Evolutionary conservation across 2,888 invertebrate species (phyloP), one percentile per base, ranked within the genome.

Genomic region (Caenorhabditis panamensis): DNA sequence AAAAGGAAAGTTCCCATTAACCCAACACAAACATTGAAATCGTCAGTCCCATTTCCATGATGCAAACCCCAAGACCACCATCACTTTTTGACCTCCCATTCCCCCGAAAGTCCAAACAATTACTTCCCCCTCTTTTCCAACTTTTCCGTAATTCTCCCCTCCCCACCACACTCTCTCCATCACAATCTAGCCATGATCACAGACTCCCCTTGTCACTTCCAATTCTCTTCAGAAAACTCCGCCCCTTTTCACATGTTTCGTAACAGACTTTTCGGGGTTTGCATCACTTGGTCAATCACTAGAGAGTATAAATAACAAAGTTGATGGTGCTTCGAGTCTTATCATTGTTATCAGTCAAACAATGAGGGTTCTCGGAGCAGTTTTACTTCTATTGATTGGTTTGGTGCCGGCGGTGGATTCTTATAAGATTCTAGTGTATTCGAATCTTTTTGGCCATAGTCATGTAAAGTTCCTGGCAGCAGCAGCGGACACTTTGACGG

Each of bases 391-490:
- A 5, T 8, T 36, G 1, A 22, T 36, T 18, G 8, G 54, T 26
- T 8, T 64, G 18, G 49, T 44, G 4, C n/a, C 54, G 31, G 41
- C 36, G 0, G 61, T 61, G 18, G 61, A 59, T 51, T 41, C 69
- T 9, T 76, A 78, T 58, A 82, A 85, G 54, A 68, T 81, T 24
- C 73, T 84, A 1, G 53, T 85, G 68, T 85, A 82, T 66, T 61
- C 83, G 16, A 82, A 79, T 22, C 62, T 81, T n/a, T 83, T 86
- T 59, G 83, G 80, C 1, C 72, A 75, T n/a, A 81, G 81, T 54
- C 86, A 86, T 64, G 73, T 82, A 3, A 77, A 80, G 20, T 68
- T 79, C 28, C 24, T 86, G 53, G 80, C 72, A 0, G 51, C 63
- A 0, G 66, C 84, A 2, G 82, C 84, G 6, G 84, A 84, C 41